Evolutionary conservation across 2,113 vertebrate genomes (phyloP).

Genomic region (Notarius lentiginosus): DNA sequence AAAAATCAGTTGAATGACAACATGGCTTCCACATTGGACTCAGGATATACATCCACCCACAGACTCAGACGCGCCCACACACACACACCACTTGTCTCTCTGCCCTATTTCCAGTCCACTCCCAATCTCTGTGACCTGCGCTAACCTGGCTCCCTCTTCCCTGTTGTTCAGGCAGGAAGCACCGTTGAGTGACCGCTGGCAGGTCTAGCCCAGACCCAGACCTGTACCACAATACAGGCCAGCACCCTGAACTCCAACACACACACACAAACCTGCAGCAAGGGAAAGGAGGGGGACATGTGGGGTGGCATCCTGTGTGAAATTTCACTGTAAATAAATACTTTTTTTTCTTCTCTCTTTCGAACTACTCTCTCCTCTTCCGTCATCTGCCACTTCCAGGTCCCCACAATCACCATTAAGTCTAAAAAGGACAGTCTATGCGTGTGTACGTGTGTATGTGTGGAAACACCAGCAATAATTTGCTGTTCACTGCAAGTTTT

Average conservation of each 20-base stretch:
- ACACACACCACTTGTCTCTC: slow-evolving; percentile 38
- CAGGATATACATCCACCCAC: slow-evolving; percentile 28
- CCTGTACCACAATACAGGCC: slow-evolving; percentile 74
- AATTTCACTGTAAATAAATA: slow-evolving; percentile 99
- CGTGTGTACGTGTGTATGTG: slow-evolving; percentile 58
- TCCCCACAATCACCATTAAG: slow-evolving; percentile 94
- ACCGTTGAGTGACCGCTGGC: slow-evolving; percentile 63
- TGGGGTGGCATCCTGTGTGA: slow-evolving; percentile 92
- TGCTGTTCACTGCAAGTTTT: slow-evolving; percentile 68
- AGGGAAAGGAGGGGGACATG: slow-evolving; percentile 34
- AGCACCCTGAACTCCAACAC: slow-evolving; percentile 58
- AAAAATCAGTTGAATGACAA: not conserved
- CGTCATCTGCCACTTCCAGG: slow-evolving; percentile 95
- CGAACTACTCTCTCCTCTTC: slow-evolving; percentile 82
- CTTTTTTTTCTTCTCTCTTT: slow-evolving; percentile 73
- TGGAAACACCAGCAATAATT: slow-evolving; percentile 95
- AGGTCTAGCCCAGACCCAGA: slow-evolving; percentile 69
- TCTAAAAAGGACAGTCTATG: slow-evolving; percentile 98
- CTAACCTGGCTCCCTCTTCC: slow-evolving; percentile 66
- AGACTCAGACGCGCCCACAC: slow-evolving; percentile 30
- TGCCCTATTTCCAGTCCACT: slow-evolving; percentile 41
- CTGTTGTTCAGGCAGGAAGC: slow-evolving; percentile 71
- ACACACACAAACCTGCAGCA: slow-evolving; percentile 71
- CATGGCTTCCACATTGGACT: slow-evolving; percentile 44
- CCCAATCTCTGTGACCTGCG: slow-evolving; percentile 64